Percentiles rank a stretch among this genome's conserved stretches.
phyloP scores from a whole-genome alignment of 2,797 vertebrate species.

The Lemur catta region DNA sequence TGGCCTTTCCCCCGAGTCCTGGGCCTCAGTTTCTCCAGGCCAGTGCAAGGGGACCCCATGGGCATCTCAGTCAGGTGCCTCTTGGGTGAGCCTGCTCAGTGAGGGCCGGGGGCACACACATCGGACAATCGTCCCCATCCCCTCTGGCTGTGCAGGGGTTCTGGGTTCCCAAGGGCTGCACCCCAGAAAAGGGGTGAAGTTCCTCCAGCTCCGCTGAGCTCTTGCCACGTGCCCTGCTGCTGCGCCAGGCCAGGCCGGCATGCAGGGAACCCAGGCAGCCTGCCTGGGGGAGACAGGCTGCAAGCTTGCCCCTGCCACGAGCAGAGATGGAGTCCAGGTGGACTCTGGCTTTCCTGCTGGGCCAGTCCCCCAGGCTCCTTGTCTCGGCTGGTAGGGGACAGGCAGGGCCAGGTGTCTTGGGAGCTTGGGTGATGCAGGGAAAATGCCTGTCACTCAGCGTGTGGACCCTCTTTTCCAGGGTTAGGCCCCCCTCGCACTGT shows the following conservation, averaged over 20 bases:
- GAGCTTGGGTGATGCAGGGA: background rate
- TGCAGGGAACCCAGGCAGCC: background rate
- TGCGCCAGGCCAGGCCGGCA: background rate
- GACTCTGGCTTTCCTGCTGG: background rate
- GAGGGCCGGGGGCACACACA: too few species aligned
- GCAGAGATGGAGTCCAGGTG: background rate
- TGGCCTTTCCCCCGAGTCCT: background rate
- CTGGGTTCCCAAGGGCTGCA: background rate
- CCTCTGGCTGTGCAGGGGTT: background rate
- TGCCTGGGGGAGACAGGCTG: too few species aligned
- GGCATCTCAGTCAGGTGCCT: background rate
- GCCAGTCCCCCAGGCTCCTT: too few species aligned
- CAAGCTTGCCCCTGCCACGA: background rate
- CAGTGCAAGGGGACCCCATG: background rate
- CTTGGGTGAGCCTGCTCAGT: background rate
- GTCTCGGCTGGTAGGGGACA: background rate
- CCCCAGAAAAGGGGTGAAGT: background rate
- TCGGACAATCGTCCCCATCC: background rate
- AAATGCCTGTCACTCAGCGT: background rate
- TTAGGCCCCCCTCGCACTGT: too few species aligned
- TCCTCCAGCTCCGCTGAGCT: background rate
- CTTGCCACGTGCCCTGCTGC: background rate
- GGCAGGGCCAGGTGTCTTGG: background rate
- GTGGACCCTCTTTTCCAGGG: background rate
- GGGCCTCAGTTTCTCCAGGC: background rate